phyloP scores from a whole-genome alignment of 2,888 invertebrate genomes.

The Acleris holmiana region DNA sequence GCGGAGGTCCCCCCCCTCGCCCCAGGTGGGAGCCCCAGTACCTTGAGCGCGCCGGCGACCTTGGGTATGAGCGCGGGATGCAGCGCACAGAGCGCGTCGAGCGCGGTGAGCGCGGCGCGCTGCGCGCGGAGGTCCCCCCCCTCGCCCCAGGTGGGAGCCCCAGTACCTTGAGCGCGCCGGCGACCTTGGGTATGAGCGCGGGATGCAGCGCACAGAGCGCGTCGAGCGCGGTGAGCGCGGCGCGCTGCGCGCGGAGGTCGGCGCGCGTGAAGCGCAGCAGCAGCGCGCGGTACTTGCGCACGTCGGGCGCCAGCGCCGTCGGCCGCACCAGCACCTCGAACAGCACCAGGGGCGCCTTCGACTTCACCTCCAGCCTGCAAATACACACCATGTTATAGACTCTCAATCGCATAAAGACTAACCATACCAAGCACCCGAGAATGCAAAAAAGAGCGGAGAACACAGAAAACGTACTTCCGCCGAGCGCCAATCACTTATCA shows the following conservation, averaged over 20 bases:
- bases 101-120: slow-evolving; percentile 96
- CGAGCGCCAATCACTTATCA: too few species aligned
- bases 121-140: slow-evolving; percentile 94
- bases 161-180: slow-evolving; percentile 91
- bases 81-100: slow-evolving; percentile 95
- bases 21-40: too few species aligned
- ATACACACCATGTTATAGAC: neutral
- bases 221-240: slow-evolving; percentile 97
- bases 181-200: slow-evolving; percentile 93
- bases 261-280: slow-evolving; percentile 91
- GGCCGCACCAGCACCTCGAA: slow-evolving; percentile 94
- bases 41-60: slow-evolving; percentile 86
- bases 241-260: slow-evolving; percentile 94
- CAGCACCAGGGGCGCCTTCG: slow-evolving; percentile 96
- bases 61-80: slow-evolving; percentile 93
- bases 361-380: slow-evolving; percentile 92
- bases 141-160: neutral
- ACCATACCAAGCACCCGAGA: too few species aligned
- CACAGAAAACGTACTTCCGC: too few species aligned
- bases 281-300: slow-evolving; percentile 90
- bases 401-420: too few species aligned
- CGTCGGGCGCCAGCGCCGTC: slow-evolving; percentile 86
- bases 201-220: slow-evolving; percentile 94
- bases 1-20: too few species aligned
- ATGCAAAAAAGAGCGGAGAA: too few species aligned